A percentile compares a stretch with the other conserved stretches of the same genome.
Evolutionary conservation across 2,113 vertebrate species (phyloP).

Genomic region (Hippocampus zosterae): DNA sequence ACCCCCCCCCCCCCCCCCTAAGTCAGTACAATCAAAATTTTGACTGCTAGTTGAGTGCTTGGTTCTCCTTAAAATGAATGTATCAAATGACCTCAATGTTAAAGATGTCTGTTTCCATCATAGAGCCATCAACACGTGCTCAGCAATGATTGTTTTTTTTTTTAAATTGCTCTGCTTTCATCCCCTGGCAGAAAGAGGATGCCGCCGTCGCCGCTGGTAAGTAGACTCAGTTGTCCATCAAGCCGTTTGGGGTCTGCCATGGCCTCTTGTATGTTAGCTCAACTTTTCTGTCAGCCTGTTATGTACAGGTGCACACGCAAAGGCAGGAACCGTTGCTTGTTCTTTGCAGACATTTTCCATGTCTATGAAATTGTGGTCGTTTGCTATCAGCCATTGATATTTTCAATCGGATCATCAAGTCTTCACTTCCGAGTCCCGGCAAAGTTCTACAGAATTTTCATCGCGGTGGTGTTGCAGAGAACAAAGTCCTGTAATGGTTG

Average conservation of each 20-base stretch:
- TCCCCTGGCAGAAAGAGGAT: conserved; percentile 72
- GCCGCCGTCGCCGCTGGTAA: conserved; percentile 65
- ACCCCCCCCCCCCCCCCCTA: too few relatives aligned
- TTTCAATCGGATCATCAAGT: not conserved
- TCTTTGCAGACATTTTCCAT: not conserved
- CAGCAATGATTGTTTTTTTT: conserved; percentile 51
- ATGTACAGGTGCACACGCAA: not conserved
- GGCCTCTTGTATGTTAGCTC: conserved; percentile 2
- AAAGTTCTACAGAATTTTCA: not conserved
- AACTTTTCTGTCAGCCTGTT: not conserved
- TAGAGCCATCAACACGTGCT: not conserved
- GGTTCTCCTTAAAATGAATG: not conserved
- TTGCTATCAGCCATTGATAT: not conserved
- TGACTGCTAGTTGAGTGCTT: too few relatives aligned
- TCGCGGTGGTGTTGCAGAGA: not conserved
- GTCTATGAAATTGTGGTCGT: not conserved
- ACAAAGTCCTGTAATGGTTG: not conserved
- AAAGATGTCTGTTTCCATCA: conserved; percentile 1
- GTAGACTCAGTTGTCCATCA: conserved; percentile 44
- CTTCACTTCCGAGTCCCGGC: not conserved
- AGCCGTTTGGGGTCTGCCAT: conserved; percentile 14
- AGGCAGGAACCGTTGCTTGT: not conserved
- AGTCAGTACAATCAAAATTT: not conserved
- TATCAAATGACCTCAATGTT: not conserved
- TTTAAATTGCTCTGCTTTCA: conserved; percentile 61